Percentiles rank a stretch among this genome's conserved stretches.
Evolutionary conservation across 2,113 vertebrate genomes (phyloP).

Genomic region (Emberiza fucata): DNA sequence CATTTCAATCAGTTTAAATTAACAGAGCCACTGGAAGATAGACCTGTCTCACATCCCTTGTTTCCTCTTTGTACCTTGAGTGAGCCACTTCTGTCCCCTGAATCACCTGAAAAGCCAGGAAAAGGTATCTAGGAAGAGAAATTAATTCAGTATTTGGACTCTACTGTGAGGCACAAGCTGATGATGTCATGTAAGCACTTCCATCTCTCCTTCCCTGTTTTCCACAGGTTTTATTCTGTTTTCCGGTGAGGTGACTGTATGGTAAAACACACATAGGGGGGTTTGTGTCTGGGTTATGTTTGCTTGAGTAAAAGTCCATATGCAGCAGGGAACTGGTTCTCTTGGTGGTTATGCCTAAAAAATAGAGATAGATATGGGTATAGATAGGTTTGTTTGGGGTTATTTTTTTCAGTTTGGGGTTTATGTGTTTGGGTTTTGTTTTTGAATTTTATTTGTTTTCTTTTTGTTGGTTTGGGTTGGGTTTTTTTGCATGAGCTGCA

Average conservation of each 20-base stretch:
- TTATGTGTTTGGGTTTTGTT: not conserved
- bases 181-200: not conserved
- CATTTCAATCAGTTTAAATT: not conserved
- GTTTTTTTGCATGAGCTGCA: not conserved
- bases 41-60: not conserved
- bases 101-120: not conserved
- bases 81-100: not conserved
- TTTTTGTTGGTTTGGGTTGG: not conserved
- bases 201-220: not conserved
- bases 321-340: not conserved
- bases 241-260: not conserved
- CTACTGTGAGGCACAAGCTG: not conserved
- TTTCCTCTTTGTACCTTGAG: not conserved
- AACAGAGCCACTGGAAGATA: not conserved
- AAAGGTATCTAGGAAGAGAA: not conserved
- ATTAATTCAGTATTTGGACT: not conserved
- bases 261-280: fast-evolving
- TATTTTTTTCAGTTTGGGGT: not conserved
- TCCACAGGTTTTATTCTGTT: not conserved
- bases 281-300: not conserved
- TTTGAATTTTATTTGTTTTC: not conserved
- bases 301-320: not conserved
- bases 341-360: not conserved
- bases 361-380: not conserved
- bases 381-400: not conserved